These are phyloP conservation scores for Urocynchramus pylzowi DNA, from an alignment of 2,113 vertebrate species.

Conservation along the genomic window DNA sequence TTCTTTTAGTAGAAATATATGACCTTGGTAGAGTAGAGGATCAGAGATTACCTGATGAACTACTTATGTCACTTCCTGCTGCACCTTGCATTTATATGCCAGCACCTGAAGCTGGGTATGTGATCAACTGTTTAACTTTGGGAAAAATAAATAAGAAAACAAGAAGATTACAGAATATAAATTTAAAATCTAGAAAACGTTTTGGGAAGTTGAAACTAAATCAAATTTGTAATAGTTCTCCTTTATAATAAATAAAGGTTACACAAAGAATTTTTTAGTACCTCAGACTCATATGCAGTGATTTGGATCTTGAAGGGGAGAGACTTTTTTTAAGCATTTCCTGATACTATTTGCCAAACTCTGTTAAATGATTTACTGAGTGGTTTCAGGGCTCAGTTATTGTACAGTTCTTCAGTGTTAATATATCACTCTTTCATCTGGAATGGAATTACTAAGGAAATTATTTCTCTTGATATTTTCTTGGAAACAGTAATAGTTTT, in stretches of 20 bases:
- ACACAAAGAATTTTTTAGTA: neutral
- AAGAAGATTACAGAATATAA: neutral
- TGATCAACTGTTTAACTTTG: neutral
- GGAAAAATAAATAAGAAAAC: neutral
- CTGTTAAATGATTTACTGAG: constrained; percentile 14
- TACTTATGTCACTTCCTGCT: neutral
- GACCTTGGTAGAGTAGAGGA: neutral
- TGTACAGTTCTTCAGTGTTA: neutral
- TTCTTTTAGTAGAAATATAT: neutral
- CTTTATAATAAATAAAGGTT: neutral
- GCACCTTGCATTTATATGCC: neutral
- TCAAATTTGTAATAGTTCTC: neutral
- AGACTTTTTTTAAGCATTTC: neutral
- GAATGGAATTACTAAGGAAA: neutral
- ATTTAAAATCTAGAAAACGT: neutral
- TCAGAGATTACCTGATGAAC: neutral
- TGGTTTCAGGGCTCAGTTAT: neutral
- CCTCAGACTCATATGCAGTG: neutral
- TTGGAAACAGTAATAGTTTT: neutral
- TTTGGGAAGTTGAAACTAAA: neutral
- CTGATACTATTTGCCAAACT: neutral
- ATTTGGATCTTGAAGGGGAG: neutral
- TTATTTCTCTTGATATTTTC: neutral
- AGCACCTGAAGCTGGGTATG: neutral
- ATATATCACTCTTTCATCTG: neutral